phyloP scores from a whole-genome alignment of 2,888 invertebrate genomes.

The Iphiclides podalirius region DNA sequence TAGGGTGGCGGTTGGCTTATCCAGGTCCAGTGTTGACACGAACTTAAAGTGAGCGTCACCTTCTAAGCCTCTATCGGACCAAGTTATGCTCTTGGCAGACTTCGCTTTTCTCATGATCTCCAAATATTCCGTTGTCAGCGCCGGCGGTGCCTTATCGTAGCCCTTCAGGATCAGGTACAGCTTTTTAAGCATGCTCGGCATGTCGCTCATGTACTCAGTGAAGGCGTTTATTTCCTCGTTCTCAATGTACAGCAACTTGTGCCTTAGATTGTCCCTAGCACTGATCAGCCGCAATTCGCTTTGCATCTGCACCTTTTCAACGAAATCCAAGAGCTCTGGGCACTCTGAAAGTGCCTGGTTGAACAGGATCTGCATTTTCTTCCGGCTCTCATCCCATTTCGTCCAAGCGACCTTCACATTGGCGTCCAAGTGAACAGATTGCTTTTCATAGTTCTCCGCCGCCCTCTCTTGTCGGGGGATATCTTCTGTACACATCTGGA shows the following conservation, averaged over 20 bases:
- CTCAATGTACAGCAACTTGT: conserved; percentile 57
- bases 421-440: conserved; percentile 50
- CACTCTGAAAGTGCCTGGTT: conserved; percentile 49
- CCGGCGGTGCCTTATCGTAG: conserved; percentile 78
- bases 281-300: conserved; percentile 57
- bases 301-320: conserved; percentile 47
- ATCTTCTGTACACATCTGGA: conserved; percentile 64
- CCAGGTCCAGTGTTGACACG: conserved; percentile 52
- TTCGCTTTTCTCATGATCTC: conserved; percentile 80
- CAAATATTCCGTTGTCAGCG: conserved; percentile 78
- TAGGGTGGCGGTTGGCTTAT: conserved; percentile 46
- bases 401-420: conserved; percentile 52
- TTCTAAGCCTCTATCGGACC: conserved; percentile 72
- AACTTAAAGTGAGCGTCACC: conserved; percentile 52
- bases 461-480: conserved; percentile 65
- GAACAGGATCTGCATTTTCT: conserved; percentile 41
- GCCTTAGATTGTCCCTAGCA: conserved; percentile 59
- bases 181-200: conserved; percentile 78
- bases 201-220: conserved; percentile 69
- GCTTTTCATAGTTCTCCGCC: conserved; percentile 55
- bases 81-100: conserved; percentile 80
- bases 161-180: conserved; percentile 81
- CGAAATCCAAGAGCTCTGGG: conserved; percentile 48
- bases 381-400: conserved; percentile 53
- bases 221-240: conserved; percentile 75